Base-by-base conservation (phyloP, 1,140 invertebrate genomes). In the Microplitis demolitor region DNA sequence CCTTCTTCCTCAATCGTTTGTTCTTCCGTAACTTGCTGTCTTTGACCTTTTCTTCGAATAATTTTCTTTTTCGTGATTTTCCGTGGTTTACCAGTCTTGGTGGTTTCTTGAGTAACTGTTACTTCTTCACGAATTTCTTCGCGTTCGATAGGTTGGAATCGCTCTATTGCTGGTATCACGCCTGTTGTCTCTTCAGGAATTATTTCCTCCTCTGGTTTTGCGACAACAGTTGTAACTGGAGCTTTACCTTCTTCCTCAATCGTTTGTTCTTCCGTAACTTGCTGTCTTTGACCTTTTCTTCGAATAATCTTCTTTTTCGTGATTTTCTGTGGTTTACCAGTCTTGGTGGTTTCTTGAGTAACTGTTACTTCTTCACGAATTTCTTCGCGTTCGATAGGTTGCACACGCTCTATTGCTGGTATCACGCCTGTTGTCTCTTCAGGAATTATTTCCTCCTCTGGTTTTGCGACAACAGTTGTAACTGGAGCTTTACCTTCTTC, bases 291-390 rank as follows among this genome's bases (percentile, higher is more conserved):
- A n/a, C 83, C 85, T 35, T 73, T 79, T 6, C 71, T 74, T 62
- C 78, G 84, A 24, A 82, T 80, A 6, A 83, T 78, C 13, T 85
- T 81, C 63, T 84, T 83, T 4, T 87, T 87, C 8, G 79, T 79
- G 0, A 80, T 80, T 60, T 80, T 87, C 4, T 74, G 82, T 1
- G 80, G 80, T 63, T 81, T 84, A 2, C 85, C 85, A 71, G 84
- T 80, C 54, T 78, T 80, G 3, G 87, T 85, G 9, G 81, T 45
- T 35, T 74, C 62, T 58, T 79, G 58, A 9, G 74, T 76, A 8
- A 82, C 74, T 31, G 76, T 72, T 3, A 83, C 77, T n/a, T 74
- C 24, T 74, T 83, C 77, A 5, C 73, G 73, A 1, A 77, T 60
- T 67, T 78, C 77, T 63, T 77, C 77, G 0, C 63, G 2, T 60